phyloP scores from a whole-genome alignment of 2,113 vertebrate species.

The Oncorhynchus kisutch region DNA sequence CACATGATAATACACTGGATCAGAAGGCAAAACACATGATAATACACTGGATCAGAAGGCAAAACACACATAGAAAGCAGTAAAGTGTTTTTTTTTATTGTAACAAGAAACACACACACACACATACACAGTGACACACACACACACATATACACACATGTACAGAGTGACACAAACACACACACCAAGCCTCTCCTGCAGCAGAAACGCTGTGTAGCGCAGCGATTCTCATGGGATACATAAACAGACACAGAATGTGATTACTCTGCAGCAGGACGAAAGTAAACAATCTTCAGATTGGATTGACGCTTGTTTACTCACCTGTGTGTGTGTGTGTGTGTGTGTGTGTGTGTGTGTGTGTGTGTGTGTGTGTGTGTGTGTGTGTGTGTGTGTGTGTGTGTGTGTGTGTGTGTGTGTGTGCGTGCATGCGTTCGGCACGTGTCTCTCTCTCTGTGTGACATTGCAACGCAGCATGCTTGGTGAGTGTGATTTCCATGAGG shows the following conservation, averaged over 20 bases:
- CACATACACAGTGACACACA: background rate
- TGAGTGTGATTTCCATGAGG: too few species aligned
- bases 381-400: too few species aligned
- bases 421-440: too few species aligned
- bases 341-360: too few species aligned
- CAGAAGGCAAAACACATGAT: too few species aligned
- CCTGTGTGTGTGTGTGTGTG: background rate
- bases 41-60: too few species aligned
- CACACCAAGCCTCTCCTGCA: background rate
- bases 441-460: background rate
- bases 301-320: background rate
- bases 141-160: background rate
- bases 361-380: too few species aligned
- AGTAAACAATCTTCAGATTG: conserved; percentile 8
- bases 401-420: too few species aligned
- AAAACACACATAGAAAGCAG: background rate
- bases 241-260: conserved; percentile 3
- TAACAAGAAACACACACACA: background rate
- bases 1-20: too few species aligned
- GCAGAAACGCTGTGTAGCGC: background rate
- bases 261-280: background rate
- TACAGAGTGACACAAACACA: background rate
- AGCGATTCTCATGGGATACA: background rate
- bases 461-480: background rate
- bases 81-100: background rate